phyloP scores from a whole-genome alignment of 1,140 invertebrate genomes.

The Macrotrachela quadricornifera region DNA sequence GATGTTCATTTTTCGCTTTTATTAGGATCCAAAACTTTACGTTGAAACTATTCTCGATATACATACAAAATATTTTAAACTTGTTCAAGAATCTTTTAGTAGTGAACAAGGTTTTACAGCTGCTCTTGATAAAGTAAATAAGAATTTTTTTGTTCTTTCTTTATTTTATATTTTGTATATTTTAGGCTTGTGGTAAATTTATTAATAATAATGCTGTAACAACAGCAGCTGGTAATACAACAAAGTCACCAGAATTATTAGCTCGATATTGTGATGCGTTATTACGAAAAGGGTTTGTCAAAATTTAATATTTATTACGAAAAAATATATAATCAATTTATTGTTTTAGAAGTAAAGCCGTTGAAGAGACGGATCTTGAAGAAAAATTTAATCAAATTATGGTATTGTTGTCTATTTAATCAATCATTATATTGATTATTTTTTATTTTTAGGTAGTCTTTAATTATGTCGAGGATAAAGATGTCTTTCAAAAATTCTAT shows the following conservation, averaged over 20 bases:
- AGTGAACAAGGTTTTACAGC: conserved; percentile 92
- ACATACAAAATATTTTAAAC: conserved; percentile 86
- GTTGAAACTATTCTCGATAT: conserved; percentile 88
- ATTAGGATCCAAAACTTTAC: conserved; percentile 81
- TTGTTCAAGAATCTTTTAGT: conserved; percentile 77
- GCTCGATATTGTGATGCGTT: conserved; percentile 93
- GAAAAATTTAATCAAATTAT: conserved; percentile 89
- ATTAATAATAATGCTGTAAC: conserved; percentile 92
- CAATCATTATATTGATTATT: no score
- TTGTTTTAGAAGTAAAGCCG: conserved; percentile 30
- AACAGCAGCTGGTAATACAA: conserved; percentile 59
- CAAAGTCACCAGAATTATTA: conserved; percentile 82
- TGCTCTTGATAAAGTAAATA: conserved; percentile 55
- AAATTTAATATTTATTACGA: not conserved
- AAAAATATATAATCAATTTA: conserved; percentile 2
- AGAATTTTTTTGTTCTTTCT: no score
- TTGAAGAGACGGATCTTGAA: conserved; percentile 93
- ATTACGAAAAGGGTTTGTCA: conserved; percentile 58
- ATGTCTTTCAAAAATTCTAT: conserved; percentile 99
- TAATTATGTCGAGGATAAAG: conserved; percentile 98
- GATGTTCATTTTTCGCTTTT: conserved; percentile 8
- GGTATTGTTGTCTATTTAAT: not conserved
- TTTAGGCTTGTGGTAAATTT: conserved; percentile 67
- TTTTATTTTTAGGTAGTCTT: conserved; percentile 33
- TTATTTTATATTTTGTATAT: no score